phyloP scores from a whole-genome alignment of 2,113 vertebrate genomes.

The Struthio camelus region DNA sequence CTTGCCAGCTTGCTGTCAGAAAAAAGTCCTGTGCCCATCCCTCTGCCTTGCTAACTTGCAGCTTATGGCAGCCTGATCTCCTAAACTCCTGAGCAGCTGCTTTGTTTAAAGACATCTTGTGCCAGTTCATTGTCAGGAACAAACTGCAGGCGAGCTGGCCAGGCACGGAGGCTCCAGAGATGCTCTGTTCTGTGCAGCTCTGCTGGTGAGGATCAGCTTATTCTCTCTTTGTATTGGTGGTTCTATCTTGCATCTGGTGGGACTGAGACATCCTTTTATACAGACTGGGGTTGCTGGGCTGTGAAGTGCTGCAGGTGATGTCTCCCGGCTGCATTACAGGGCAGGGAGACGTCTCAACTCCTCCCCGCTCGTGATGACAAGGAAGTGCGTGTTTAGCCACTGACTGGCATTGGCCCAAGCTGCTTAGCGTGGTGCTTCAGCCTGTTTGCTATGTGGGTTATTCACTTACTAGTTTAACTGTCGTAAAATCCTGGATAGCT shows the following conservation, averaged over 20 bases:
- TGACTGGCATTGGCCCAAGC: neutral
- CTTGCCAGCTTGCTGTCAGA: neutral
- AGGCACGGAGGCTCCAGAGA: neutral
- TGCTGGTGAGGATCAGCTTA: neutral
- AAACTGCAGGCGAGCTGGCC: neutral
- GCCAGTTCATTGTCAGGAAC: neutral
- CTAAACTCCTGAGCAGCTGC: neutral
- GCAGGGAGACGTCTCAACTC: neutral
- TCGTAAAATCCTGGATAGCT: neutral
- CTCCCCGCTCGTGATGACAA: neutral
- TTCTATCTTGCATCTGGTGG: neutral
- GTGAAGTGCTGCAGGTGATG: neutral
- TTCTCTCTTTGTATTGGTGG: neutral
- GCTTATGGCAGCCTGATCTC: neutral
- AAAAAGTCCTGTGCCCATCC: neutral
- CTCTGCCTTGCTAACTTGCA: neutral
- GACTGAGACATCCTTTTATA: neutral
- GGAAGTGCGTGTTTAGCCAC: no score
- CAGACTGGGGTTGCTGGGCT: neutral
- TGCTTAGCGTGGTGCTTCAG: neutral
- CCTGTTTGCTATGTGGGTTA: neutral
- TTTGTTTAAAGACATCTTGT: neutral
- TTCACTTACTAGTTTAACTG: neutral
- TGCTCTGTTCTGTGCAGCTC: neutral
- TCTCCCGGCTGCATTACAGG: neutral